Percentiles rank a stretch among this genome's conserved stretches.
Conservation (phyloP, 1,140 invertebrate genomes). For the Tribolium castaneum region DNA sequence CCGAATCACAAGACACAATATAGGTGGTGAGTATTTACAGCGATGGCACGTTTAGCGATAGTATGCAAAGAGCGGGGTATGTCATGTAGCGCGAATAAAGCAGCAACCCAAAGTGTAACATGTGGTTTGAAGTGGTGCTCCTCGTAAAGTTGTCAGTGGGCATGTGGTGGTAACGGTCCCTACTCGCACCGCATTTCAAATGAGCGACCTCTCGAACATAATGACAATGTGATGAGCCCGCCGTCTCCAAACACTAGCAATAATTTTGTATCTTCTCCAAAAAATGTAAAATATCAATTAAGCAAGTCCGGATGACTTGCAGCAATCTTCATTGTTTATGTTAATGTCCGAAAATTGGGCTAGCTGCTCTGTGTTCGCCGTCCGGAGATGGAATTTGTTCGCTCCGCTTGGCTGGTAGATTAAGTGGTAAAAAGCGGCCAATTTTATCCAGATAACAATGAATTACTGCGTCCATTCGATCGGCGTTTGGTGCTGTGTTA, state of each 20-base stretch:
- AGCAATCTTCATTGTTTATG: background rate
- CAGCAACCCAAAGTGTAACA: conserved; percentile 60
- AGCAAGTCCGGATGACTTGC: conserved; percentile 8
- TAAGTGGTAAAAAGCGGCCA: conserved; percentile 12
- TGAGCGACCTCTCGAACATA: conserved; percentile 56
- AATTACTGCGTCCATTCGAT: background rate
- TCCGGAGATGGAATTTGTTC: conserved; percentile 24
- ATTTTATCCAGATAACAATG: conserved; percentile 24
- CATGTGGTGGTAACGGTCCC: conserved; percentile 62
- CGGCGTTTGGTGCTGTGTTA: background rate
- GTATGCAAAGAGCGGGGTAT: conserved; percentile 50
- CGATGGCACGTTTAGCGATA: conserved; percentile 48
- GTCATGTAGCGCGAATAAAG: conserved; percentile 59
- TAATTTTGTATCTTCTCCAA: too few species aligned
- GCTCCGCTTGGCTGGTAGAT: conserved; percentile 25
- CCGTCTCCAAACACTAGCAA: background rate
- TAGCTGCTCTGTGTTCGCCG: conserved; percentile 21
- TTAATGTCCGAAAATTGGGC: background rate
- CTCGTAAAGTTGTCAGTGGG: conserved; percentile 62
- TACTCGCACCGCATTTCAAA: conserved; percentile 59
- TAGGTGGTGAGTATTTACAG: conserved; percentile 45
- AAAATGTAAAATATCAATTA: conserved; percentile 17
- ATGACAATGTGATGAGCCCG: conserved; percentile 61
- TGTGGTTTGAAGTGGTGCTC: conserved; percentile 62
- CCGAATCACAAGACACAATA: conserved; percentile 34